Conservation (phyloP, 2,113 vertebrate species). For the Forbesichthys papilliferus region DNA sequence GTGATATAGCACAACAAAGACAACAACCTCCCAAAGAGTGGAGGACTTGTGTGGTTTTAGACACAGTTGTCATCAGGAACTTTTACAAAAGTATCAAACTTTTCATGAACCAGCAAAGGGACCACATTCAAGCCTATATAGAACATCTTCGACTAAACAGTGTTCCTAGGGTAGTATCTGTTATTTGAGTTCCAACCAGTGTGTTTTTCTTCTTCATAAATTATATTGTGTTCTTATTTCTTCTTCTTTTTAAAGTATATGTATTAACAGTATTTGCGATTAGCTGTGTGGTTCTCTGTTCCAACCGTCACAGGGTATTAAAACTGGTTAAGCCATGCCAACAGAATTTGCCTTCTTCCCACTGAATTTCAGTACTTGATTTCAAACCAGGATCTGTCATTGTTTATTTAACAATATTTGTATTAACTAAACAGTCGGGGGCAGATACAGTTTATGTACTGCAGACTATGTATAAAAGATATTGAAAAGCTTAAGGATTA, state of each 20-base stretch:
- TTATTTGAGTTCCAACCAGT: constrained; percentile 41
- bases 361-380: neutral
- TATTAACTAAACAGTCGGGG: constrained; percentile 25
- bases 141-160: constrained; percentile 47
- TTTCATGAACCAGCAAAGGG: constrained; percentile 68
- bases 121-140: constrained; percentile 55
- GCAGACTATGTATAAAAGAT: constrained; percentile 47
- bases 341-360: constrained; percentile 64
- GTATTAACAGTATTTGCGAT: constrained; percentile 10
- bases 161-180: constrained; percentile 52
- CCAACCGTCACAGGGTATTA: constrained; percentile 74
- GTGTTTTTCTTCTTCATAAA: constrained; percentile 20
- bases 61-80: constrained; percentile 70
- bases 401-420: constrained; percentile 34
- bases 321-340: constrained; percentile 58
- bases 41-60: constrained; percentile 43
- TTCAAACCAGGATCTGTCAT: too few species aligned
- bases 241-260: neutral
- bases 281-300: constrained; percentile 57
- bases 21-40: constrained; percentile 28
- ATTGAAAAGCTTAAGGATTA: constrained; percentile 30
- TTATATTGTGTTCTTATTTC: neutral
- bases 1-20: constrained; percentile 69
- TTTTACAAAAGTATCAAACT: constrained; percentile 60
- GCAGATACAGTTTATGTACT: constrained; percentile 20